phyloP scores from a whole-genome alignment of 2,113 vertebrate species.

The Cryptoleucopteryx plumbea region DNA sequence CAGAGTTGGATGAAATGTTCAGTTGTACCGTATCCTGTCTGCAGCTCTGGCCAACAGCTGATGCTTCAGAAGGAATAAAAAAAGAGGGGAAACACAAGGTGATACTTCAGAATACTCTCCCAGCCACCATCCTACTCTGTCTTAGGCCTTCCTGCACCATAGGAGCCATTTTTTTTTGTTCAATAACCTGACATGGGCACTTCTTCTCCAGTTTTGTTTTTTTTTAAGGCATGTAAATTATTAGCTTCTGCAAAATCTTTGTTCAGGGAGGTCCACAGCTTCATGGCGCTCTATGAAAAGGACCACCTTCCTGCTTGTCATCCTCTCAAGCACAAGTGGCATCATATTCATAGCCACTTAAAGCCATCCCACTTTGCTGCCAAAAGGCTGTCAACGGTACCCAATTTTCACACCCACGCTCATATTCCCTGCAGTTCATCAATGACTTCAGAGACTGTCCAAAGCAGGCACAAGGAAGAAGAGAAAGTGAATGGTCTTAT shows the following conservation, averaged over 20 bases:
- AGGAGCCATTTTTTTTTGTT: background rate
- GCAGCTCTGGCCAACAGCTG: background rate
- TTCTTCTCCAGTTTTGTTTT: background rate
- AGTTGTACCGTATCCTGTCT: background rate
- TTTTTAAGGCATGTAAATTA: background rate
- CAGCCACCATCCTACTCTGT: background rate
- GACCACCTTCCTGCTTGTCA: background rate
- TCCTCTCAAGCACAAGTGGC: accelerated
- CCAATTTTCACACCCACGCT: background rate
- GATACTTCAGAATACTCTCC: background rate
- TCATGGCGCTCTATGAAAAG: background rate
- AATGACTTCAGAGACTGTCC: background rate
- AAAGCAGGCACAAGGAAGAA: background rate
- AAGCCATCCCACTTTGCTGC: background rate
- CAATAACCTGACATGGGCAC: background rate
- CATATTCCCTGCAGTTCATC: background rate
- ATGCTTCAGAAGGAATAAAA: background rate
- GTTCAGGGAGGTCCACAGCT: background rate
- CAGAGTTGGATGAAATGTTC: background rate
- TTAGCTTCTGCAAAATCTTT: background rate
- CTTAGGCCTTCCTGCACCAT: background rate
- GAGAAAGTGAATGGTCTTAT: background rate
- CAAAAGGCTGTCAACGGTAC: background rate
- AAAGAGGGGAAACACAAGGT: background rate
- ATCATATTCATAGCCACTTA: background rate